Conservation (phyloP, 2,113 vertebrate species). For the Megaleporinus macrocephalus region DNA sequence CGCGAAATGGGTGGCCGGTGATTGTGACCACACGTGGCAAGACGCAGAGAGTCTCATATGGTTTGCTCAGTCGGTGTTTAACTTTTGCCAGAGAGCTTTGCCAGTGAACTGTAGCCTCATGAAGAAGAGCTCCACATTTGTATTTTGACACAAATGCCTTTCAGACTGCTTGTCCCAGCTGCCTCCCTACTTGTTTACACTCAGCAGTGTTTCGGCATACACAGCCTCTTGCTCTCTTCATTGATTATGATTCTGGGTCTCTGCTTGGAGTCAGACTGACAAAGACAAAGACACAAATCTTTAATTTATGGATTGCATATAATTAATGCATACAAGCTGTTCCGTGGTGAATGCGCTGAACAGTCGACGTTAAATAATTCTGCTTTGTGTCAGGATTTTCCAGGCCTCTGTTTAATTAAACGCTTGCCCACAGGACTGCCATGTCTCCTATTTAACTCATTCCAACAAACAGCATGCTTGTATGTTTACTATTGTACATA, state of each 20-base stretch:
- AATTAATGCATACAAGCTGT: constrained; percentile 62
- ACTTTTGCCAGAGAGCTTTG: not conserved
- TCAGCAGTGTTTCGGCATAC: constrained; percentile 37
- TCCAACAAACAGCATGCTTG: constrained; percentile 11
- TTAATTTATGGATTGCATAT: constrained; percentile 64
- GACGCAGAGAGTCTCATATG: constrained; percentile 20
- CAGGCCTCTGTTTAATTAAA: constrained; percentile 44
- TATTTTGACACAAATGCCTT: constrained; percentile 25
- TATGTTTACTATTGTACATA: constrained; percentile 17
- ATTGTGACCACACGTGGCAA: not conserved
- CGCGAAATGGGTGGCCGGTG: not conserved
- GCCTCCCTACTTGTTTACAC: constrained; percentile 16
- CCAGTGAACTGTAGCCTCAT: constrained; percentile 11
- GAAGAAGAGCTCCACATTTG: constrained; percentile 16
- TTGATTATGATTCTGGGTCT: constrained; percentile 51
- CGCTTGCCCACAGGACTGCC: constrained; percentile 27
- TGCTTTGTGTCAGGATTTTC: constrained; percentile 42
- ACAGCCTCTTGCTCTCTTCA: constrained; percentile 28
- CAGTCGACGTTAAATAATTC: constrained; percentile 53
- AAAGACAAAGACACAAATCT: constrained; percentile 50
- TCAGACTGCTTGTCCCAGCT: constrained; percentile 29
- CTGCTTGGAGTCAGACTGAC: constrained; percentile 26
- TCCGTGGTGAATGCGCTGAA: constrained; percentile 47
- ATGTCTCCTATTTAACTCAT: not conserved
- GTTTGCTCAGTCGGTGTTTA: not conserved